These are phyloP conservation scores for Neogale vison DNA, from an alignment of 2,113 vertebrate genomes.

Conservation along the genomic window DNA sequence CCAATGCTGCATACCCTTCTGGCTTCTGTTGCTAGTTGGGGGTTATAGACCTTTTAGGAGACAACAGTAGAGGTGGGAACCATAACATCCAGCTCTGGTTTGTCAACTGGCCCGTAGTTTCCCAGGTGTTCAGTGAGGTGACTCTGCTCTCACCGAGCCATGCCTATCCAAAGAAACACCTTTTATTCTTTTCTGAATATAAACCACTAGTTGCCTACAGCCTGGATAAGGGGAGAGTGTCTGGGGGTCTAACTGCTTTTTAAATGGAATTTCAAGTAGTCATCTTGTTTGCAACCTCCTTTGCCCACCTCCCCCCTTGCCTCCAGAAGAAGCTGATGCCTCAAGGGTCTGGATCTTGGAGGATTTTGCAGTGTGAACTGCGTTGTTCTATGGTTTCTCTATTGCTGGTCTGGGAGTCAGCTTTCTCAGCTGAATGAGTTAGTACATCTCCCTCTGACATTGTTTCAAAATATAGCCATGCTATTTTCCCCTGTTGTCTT, in stretches of 20 bases:
- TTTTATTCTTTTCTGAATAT: neutral
- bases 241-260: neutral
- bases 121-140: neutral
- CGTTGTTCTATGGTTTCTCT: neutral
- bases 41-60: neutral
- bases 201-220: neutral
- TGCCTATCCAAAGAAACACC: neutral
- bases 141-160: neutral
- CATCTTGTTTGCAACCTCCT: neutral
- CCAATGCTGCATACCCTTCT: neutral
- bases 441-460: neutral
- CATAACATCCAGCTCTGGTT: accelerated
- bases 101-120: neutral
- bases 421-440: neutral
- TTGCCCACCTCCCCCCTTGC: neutral
- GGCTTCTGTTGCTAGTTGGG: neutral
- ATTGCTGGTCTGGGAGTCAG: neutral
- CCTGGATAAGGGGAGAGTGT: neutral
- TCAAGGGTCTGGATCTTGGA: neutral
- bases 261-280: neutral
- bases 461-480: neutral
- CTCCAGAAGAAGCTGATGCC: neutral
- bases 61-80: neutral
- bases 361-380: neutral
- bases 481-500: neutral